A percentile compares a stretch with the other conserved stretches of the same genome.
Conservation (phyloP, 2,113 vertebrate genomes). For the Dicerorhinus sumatrensis region DNA sequence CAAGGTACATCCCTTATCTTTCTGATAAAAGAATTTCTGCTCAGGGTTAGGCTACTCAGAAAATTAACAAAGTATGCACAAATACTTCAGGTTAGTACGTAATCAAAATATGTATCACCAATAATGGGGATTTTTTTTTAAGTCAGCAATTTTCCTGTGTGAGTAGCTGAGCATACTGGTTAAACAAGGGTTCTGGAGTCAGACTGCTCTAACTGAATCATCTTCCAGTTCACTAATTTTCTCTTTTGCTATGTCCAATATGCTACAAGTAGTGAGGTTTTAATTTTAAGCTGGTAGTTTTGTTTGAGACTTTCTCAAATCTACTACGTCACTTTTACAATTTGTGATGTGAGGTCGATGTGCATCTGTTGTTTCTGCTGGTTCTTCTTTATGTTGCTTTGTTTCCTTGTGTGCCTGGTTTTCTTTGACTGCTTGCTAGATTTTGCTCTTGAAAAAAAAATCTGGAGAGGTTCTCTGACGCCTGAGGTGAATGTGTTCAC, state of each 20-base stretch:
- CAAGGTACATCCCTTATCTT: neutral
- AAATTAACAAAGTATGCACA: neutral
- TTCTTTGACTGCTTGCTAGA: neutral
- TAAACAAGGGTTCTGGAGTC: neutral
- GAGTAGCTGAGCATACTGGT: neutral
- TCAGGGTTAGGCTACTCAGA: neutral
- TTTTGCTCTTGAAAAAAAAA: neutral
- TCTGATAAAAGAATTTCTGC: neutral
- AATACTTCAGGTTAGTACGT: neutral
- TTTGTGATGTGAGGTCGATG: neutral
- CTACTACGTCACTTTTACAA: neutral
- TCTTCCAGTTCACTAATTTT: neutral
- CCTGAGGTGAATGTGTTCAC: neutral
- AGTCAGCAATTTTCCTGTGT: neutral
- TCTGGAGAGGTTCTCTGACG: neutral
- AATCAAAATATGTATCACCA: neutral
- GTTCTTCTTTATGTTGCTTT: neutral
- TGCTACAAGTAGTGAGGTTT: neutral
- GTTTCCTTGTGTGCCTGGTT: neutral
- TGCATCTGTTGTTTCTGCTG: neutral
- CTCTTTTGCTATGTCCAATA: neutral
- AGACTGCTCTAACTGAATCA: neutral
- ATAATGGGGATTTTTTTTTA: neutral
- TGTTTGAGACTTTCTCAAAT: neutral
- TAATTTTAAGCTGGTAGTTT: neutral